phyloP scores from a whole-genome alignment of 2,113 vertebrate species.

The Cebidichthys violaceus region DNA sequence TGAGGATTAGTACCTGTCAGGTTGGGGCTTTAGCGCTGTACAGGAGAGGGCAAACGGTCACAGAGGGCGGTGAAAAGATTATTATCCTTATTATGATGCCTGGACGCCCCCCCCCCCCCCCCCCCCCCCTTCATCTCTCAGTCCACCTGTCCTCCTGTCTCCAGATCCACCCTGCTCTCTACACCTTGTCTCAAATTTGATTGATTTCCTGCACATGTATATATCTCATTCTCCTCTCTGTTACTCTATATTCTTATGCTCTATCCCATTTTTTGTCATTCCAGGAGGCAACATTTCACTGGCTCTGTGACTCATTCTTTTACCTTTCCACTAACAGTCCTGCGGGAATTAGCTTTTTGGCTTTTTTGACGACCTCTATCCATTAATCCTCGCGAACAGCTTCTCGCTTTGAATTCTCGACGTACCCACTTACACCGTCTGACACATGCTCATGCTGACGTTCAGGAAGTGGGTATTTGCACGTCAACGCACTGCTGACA shows the following conservation, averaged over 20 bases:
- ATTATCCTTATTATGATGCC: slow-evolving; percentile 72
- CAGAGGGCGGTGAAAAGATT: slow-evolving; percentile 63
- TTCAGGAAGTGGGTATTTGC: not conserved
- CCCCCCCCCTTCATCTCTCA: slow-evolving; percentile 59
- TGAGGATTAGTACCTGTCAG: slow-evolving; percentile 71
- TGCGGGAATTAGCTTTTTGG: not conserved
- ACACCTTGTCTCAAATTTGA: slow-evolving; percentile 48
- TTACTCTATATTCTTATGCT: slow-evolving; percentile 25
- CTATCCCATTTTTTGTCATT: slow-evolving; percentile 26
- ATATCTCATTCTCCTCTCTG: slow-evolving; percentile 47
- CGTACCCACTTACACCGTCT: not conserved
- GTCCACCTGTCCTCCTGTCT: slow-evolving; percentile 60
- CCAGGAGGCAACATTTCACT: slow-evolving; percentile 9
- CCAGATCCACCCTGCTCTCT: slow-evolving; percentile 45
- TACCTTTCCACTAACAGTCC: not conserved
- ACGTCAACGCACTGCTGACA: not conserved
- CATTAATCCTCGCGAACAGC: not conserved
- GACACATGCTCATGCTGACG: not conserved
- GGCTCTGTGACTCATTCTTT: not conserved
- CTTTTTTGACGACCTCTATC: not conserved
- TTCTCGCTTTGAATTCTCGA: slow-evolving; percentile 2
- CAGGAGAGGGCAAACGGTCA: slow-evolving; percentile 76
- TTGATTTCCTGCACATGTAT: slow-evolving; percentile 57
- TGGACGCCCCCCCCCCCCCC: slow-evolving; percentile 15
- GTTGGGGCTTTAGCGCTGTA: slow-evolving; percentile 45